Base-by-base conservation (phyloP, 2,797 vertebrate genomes). In the Phoxinus dragarum region DNA sequence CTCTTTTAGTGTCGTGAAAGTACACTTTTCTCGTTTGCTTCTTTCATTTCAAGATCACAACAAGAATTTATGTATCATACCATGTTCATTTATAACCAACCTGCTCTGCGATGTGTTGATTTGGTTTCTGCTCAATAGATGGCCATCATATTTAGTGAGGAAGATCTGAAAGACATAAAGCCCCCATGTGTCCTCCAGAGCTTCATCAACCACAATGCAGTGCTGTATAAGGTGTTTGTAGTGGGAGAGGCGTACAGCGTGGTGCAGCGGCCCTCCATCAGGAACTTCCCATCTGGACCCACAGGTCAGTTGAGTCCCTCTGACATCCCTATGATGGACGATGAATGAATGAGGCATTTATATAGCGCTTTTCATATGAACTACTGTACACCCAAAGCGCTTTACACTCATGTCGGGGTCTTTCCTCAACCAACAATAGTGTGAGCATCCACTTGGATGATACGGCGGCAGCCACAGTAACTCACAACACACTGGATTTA, bases 131-230 rank as follows among this genome's bases (percentile, higher is more conserved):
- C 78, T 44, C 9, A 64, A 40, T 93, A 99, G 98, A 99, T 99
- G 98, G 96, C 98, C 49, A 99, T 99, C 81, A 97, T 99, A 92
- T 99, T 99, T 92, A 99, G 97, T 71, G 96, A 97, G 92, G 98
- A 98, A 90, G 98, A 98, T 90, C 94, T 99, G 93, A 97, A 95
- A 52, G 96, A 97, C 75, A 95, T 99, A 88, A 96, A 94, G 80
- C 98, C 97, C 0, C 98, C 98, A 0, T 99, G 98, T 0, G 98
- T 99, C 91, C 97, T 99, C 91, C 98, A 99, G 95, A 99, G 97
- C 89, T 99, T 99, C 94, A 98, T 99, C 93, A 99, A 98, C 94
- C 98, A 99, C 93, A 99, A 99, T 0, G 98, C 98, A 0, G 96
- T 99, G 80, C 96, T 99, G 19, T 98, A 99, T 93, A 99, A 99